These are phyloP conservation scores for Aphaenogaster rudis DNA, from an alignment of 1,140 invertebrate genomes.

Conservation along the genomic window DNA sequence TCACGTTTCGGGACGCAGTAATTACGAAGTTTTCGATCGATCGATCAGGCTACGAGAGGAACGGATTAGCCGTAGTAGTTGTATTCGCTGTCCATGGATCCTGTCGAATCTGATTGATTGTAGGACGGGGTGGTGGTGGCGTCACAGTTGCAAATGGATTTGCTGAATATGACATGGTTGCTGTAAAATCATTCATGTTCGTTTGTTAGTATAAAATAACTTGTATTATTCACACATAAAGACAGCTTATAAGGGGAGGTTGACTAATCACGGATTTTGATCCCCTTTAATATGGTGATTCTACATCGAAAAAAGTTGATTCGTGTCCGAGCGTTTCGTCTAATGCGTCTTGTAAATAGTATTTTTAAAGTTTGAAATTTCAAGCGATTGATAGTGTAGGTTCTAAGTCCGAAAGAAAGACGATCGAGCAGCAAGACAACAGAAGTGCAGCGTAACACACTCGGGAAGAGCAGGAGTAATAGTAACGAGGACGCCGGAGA, in stretches of 20 bases:
- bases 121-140: conserved; percentile 85
- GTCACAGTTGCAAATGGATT: conserved; percentile 86
- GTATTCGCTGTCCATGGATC: conserved; percentile 85
- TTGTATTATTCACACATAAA: background rate
- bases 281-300: no score
- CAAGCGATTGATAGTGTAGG: no score
- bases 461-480: no score
- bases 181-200: conserved; percentile 77
- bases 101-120: conserved; percentile 87
- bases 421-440: no score
- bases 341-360: no score
- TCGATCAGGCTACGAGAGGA: conserved; percentile 85
- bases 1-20: conserved; percentile 78
- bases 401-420: no score
- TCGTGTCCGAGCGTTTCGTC: no score
- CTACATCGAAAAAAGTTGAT: no score
- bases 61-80: conserved; percentile 85
- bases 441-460: no score
- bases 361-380: no score
- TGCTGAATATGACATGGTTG: conserved; percentile 82
- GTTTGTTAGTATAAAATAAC: conserved; percentile 3
- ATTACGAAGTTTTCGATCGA: conserved; percentile 76
- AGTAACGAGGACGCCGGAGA: no score
- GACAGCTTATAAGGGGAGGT: background rate
- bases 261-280: no score